A percentile compares a stretch with the other conserved stretches of the same genome.
These are phyloP conservation scores for Carapus acus DNA, from an alignment of 2,797 vertebrate genomes.

Conservation along the genomic window DNA sequence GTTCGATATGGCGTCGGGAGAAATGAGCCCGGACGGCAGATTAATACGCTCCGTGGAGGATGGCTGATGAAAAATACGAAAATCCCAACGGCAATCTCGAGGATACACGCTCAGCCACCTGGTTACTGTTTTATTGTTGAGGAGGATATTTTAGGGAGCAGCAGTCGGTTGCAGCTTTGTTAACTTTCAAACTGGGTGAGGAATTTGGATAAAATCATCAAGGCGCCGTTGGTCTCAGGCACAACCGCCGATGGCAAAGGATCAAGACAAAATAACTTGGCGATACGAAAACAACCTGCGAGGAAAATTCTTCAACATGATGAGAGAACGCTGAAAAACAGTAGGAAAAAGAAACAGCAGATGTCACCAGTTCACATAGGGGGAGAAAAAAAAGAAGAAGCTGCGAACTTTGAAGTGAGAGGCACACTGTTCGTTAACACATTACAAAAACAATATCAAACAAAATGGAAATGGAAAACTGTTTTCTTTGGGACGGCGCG, in stretches of 20 bases:
- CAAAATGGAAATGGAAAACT: constrained; percentile 15
- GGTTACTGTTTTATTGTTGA: constrained; percentile 25
- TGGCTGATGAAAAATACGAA: constrained; percentile 47
- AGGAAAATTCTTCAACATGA: too few relatives aligned
- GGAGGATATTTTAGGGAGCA: constrained; percentile 20
- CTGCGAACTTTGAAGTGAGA: constrained; percentile 12
- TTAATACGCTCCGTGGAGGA: constrained; percentile 52
- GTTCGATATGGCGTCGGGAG: constrained; percentile 63
- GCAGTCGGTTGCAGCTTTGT: not conserved
- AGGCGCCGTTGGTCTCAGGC: not conserved
- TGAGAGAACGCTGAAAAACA: too few relatives aligned
- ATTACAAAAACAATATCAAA: constrained; percentile 1
- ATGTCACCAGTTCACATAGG: too few relatives aligned
- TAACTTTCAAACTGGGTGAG: constrained; percentile 13
- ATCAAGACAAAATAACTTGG: not conserved
- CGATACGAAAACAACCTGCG: too few relatives aligned
- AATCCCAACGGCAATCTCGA: constrained; percentile 43
- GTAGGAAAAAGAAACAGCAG: too few relatives aligned
- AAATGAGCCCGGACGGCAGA: constrained; percentile 52
- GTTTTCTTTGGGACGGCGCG: not conserved
- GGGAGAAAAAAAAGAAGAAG: too few relatives aligned
- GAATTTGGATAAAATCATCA: constrained; percentile 3
- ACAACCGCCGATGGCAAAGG: constrained; percentile 11
- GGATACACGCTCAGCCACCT: constrained; percentile 19
- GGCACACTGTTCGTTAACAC: not conserved